Base-by-base conservation (phyloP, 2,113 vertebrate species). In the Aleadryas rufinucha region DNA sequence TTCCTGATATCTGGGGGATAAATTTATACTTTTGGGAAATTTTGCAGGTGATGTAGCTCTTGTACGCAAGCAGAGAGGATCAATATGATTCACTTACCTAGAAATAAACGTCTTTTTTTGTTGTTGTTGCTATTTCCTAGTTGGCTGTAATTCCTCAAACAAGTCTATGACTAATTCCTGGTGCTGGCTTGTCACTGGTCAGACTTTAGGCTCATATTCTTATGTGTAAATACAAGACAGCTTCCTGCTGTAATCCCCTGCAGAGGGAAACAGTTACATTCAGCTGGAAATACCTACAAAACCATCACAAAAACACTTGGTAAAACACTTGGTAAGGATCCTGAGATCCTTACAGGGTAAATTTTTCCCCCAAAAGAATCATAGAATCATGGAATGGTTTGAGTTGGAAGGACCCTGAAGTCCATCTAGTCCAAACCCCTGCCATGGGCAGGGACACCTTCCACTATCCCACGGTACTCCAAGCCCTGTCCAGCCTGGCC, bases 121-220 rank as follows among this genome's bases (percentile, higher is more conserved):
- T 68, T 82, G 26, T 37, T 89, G 80, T 44, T 93, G 52, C 54
- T 79, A 12, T 92, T 96, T 96, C 96, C 95, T 88, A 97, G 60
- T 81, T 87, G 50, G 49, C 52, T 66, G n/a, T 56, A 31, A 71
- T 44, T 70, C 77, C 83, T 68, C 60, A 66, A 50, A 27, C 42
- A 80, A 5, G n/a, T 28, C 39, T 7, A 4, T 87, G 93, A 95
- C 50, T 80, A 90, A 84, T 54, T 86, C 37, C 68, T 66, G 69
- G 6, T 42, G 71, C 42, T 45, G 27, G 11, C n/a, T 79, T 30
- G 41, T 39, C 68, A 35, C 44, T 66, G 47, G 35, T 28, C 59
- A 54, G 39, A 47, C 59, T 80, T 93, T 2, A 33, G 39, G 70
- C 50, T 82, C n/a, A 20, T 27, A 33, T 68, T 69, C 27, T 28